These are phyloP conservation scores for Thermophis baileyi DNA, from an alignment of 2,113 vertebrate genomes.

Conservation along the genomic window DNA sequence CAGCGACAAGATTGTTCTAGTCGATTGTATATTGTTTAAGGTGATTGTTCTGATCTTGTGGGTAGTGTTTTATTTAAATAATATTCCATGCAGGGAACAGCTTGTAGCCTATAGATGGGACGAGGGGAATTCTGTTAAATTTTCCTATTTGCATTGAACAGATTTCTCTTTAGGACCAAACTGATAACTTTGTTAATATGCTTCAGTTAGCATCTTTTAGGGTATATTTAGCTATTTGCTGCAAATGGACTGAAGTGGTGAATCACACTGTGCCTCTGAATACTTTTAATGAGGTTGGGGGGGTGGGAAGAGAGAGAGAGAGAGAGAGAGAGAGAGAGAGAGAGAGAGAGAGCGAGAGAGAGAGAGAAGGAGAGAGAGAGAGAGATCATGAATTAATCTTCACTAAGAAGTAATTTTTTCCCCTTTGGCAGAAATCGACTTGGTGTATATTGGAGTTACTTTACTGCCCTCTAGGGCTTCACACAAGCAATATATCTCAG, in stretches of 20 bases:
- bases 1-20: not conserved
- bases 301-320: not conserved
- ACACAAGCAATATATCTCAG: not conserved
- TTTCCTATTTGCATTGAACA: not conserved
- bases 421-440: not conserved
- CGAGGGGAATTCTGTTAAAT: not conserved
- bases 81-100: not conserved
- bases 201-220: slow-evolving; percentile 5
- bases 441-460: not conserved
- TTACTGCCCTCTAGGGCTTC: slow-evolving; percentile 24
- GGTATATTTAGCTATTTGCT: slow-evolving; percentile 24
- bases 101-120: not conserved
- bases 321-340: not conserved
- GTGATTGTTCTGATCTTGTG: not conserved
- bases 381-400: slow-evolving; percentile 1
- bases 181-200: not conserved
- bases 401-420: not conserved
- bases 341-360: not conserved
- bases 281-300: slow-evolving; percentile 8
- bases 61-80: not conserved
- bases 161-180: not conserved
- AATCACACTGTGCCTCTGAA: slow-evolving; percentile 3
- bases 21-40: not conserved
- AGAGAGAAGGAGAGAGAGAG: not conserved
- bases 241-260: slow-evolving; percentile 1